These are phyloP conservation scores for Tauraco erythrolophus DNA, from an alignment of 2,113 vertebrate genomes.

Conservation along the genomic window DNA sequence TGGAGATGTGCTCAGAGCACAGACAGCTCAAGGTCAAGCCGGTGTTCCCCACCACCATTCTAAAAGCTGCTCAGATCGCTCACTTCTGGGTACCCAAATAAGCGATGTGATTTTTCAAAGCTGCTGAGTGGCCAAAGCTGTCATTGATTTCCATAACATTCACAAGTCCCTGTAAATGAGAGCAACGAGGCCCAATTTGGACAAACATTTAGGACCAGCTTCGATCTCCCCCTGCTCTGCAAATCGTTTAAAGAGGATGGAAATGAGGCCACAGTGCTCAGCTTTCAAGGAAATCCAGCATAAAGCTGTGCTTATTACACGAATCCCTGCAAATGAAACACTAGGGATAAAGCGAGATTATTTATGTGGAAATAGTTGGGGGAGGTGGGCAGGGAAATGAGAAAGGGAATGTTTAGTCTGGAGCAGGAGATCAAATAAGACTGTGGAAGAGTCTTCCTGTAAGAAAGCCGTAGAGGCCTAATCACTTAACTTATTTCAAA, in stretches of 20 bases:
- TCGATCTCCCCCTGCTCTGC: background rate
- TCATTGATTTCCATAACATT: background rate
- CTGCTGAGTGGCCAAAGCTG: background rate
- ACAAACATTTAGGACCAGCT: background rate
- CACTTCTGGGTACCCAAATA: background rate
- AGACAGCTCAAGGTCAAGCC: background rate
- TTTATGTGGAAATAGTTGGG: constrained; percentile 9
- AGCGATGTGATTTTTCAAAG: background rate
- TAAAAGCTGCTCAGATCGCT: background rate
- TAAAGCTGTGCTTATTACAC: constrained; percentile 20
- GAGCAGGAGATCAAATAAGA: constrained; percentile 32
- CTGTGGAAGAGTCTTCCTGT: background rate
- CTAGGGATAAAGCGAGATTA: constrained; percentile 30
- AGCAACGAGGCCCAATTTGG: background rate
- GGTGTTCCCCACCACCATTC: background rate
- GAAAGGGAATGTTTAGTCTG: constrained; percentile 44
- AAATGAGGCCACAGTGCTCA: constrained; percentile 4
- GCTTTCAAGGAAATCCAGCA: constrained; percentile 42
- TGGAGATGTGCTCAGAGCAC: background rate
- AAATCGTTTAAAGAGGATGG: background rate
- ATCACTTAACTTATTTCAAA: constrained; percentile 51
- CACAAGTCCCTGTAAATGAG: background rate
- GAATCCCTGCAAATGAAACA: constrained; percentile 43
- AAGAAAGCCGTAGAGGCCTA: constrained; percentile 17
- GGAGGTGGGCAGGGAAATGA: constrained; percentile 38